A percentile compares a stretch with the other conserved stretches of the same genome.
These are phyloP conservation scores for Rhizoglyphus robini DNA, from an alignment of 1,140 invertebrate genomes.

Conservation along the genomic window DNA sequence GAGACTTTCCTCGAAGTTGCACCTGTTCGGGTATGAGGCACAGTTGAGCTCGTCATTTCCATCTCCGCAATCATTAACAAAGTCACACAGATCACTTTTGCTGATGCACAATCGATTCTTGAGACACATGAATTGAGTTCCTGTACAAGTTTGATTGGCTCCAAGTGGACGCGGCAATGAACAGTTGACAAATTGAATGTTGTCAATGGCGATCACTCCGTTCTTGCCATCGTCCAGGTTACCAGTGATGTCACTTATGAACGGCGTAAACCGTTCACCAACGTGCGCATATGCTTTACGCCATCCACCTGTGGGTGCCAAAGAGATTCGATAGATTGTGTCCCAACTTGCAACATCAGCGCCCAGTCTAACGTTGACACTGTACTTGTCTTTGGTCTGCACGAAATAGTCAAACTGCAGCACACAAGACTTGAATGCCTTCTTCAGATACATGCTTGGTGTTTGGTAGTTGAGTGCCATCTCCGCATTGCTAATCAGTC, in stretches of 20 bases:
- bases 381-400: background rate
- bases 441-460: background rate
- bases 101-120: slow-evolving; percentile 21
- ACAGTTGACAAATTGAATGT: slow-evolving; percentile 31
- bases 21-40: background rate
- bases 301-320: slow-evolving; percentile 20
- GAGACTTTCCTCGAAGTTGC: background rate
- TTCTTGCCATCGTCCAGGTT: background rate
- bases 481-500: background rate
- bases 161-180: slow-evolving; percentile 21
- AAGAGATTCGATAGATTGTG: background rate
- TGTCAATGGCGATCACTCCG: slow-evolving; percentile 34
- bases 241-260: slow-evolving; percentile 14
- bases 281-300: slow-evolving; percentile 19
- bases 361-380: background rate
- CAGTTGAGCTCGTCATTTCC: background rate
- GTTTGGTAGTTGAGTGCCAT: background rate
- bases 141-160: slow-evolving; percentile 19
- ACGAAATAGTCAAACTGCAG: background rate
- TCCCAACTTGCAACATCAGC: background rate
- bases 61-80: slow-evolving; percentile 59
- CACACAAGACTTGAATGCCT: background rate
- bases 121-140: slow-evolving; percentile 20
- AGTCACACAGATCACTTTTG: slow-evolving; percentile 46
- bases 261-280: slow-evolving; percentile 17